These are phyloP conservation scores for Epinephelus coioides DNA, from an alignment of 2,797 vertebrate species.

Conservation along the genomic window DNA sequence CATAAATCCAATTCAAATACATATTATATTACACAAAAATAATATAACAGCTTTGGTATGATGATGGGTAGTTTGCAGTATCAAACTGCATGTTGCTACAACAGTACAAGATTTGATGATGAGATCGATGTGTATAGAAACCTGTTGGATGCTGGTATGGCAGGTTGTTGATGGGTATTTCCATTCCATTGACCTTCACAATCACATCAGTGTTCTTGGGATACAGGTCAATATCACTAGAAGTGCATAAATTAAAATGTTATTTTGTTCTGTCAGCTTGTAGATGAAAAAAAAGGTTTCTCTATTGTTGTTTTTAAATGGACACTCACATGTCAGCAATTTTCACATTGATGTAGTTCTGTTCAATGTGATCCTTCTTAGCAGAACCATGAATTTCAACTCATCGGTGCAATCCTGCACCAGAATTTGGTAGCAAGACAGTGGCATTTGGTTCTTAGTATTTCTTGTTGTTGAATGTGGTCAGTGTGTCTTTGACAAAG, in stretches of 20 bases:
- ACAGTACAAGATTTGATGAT: background rate
- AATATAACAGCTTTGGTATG: background rate
- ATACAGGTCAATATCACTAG: conserved; percentile 86
- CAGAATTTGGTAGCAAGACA: conserved; percentile 87
- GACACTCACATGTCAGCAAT: conserved; percentile 85
- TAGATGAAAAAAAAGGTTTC: background rate
- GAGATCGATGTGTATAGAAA: conserved; percentile 35
- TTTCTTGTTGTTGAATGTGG: conserved; percentile 76
- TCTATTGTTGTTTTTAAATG: background rate
- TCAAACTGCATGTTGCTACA: background rate
- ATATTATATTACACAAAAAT: background rate
- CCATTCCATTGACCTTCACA: conserved; percentile 85
- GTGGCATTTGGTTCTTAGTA: conserved; percentile 83
- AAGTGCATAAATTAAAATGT: background rate
- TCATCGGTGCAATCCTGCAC: conserved; percentile 88
- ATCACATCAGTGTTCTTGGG: conserved; percentile 66
- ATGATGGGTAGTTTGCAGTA: conserved; percentile 5
- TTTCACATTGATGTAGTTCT: conserved; percentile 83
- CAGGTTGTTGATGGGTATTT: conserved; percentile 72
- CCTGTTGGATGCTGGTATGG: conserved; percentile 80
- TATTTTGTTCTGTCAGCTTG: conserved; percentile 16
- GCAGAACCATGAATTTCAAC: conserved; percentile 87
- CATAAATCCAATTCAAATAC: background rate
- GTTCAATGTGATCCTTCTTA: conserved; percentile 79
- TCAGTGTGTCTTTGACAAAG: conserved; percentile 37